Percentiles rank a stretch among this genome's conserved stretches.
Evolutionary conservation across 1,140 invertebrate species (phyloP).

Genomic region (Drosophila mojavensis): DNA sequence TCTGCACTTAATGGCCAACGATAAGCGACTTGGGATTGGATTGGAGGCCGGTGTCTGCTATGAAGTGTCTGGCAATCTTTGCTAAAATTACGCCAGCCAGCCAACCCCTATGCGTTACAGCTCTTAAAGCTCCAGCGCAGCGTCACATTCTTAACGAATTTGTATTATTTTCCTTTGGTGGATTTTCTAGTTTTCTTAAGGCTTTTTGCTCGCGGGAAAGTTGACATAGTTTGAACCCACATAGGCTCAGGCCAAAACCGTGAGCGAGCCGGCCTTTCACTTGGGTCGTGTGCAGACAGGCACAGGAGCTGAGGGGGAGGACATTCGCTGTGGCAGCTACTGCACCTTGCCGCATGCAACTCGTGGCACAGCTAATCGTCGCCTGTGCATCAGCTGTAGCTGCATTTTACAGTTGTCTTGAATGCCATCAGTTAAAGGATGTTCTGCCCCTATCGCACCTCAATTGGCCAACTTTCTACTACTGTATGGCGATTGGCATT

Average conservation of each 20-base stretch:
- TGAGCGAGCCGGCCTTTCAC: slow-evolving; percentile 70
- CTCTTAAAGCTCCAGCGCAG: slow-evolving; percentile 10
- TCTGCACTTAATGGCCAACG: slow-evolving; percentile 72
- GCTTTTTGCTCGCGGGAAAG: slow-evolving; percentile 60
- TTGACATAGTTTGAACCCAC: slow-evolving; percentile 74
- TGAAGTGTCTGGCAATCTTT: slow-evolving; percentile 19
- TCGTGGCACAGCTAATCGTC: slow-evolving; percentile 47
- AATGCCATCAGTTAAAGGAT: slow-evolving; percentile 30
- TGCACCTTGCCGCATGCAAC: slow-evolving; percentile 64
- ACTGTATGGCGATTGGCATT: slow-evolving; percentile 47
- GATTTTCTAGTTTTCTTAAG: slow-evolving; percentile 7
- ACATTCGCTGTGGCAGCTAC: slow-evolving; percentile 10
- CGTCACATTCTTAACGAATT: slow-evolving; percentile 53
- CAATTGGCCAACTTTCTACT: slow-evolving; percentile 57
- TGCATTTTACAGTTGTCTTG: background rate
- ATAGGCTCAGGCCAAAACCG: slow-evolving; percentile 60
- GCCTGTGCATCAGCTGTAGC: slow-evolving; percentile 38
- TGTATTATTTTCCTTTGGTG: background rate
- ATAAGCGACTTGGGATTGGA: slow-evolving; percentile 42
- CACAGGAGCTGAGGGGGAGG: background rate
- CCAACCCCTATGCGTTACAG: too few relatives aligned
- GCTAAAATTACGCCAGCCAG: slow-evolving; percentile 1
- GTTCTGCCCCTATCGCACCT: background rate
- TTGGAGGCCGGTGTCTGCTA: slow-evolving; percentile 30
- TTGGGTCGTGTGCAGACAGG: slow-evolving; percentile 40